Evolutionary conservation across 2,797 vertebrate genomes (phyloP), one percentile per base, ranked within the genome.

Genomic region (Hypotaenidia okinawae): DNA sequence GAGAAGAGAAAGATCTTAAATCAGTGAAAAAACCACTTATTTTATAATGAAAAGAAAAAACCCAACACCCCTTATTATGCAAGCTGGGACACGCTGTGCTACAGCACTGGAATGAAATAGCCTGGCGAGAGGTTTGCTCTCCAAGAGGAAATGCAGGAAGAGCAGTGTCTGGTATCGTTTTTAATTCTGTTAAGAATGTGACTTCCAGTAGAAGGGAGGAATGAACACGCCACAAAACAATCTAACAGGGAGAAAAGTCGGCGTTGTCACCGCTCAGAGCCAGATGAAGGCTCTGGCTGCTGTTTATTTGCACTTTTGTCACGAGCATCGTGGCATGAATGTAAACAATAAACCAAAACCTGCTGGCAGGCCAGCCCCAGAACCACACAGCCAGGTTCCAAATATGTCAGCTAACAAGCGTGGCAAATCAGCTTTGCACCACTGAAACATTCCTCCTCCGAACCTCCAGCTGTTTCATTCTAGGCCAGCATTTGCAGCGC

Each of bases 391-490:
- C 68, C 73, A 79, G 94, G 84, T 89, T 86, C 89, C 94, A 89
- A 91, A 83, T 78, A 81, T 66, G 6, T 45, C 21, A 52, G 39
- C 78, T 95, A 93, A 96, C 0, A 17, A 95, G 94, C 47, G 0
- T 85, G 37, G 81, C 93, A 84, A 97, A 96, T 95, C 92, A 93
- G 92, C 86, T 77, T 96, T 94, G 96, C 75, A 55, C 81, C 2
- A 6, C 86, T 87, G 33, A 21, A 81, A 37, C 87, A 93, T 95
- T 95, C 86, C 88, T 83, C 75, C 63, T 77, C 90, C 93, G 84
- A 66, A 72, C 88, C 80, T 89, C 95, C 96, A 97, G 94, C 96
- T 96, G 94, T 87, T 95, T 81, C 84, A 45, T 93, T 92, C 95
- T 52, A 66, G 94, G 72, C 72, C 86, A 87, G 86, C 66, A 19